Conservation (phyloP, 2,888 invertebrate genomes). For the Pristionchus maxplancki region DNA sequence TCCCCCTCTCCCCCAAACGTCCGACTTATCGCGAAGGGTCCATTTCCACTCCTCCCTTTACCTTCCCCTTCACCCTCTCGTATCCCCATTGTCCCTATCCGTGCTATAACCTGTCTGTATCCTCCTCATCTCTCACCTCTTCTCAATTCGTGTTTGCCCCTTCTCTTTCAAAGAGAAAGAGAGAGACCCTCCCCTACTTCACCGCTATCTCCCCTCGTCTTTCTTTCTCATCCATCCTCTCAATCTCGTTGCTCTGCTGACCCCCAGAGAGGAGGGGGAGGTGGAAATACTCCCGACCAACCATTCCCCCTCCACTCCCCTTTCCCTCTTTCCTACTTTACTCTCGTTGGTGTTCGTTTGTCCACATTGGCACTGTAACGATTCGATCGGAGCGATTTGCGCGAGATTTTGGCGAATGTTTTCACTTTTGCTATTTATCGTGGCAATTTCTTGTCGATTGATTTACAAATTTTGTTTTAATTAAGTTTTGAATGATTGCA, state of each 20-base stretch:
- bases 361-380: not conserved
- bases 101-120: not conserved
- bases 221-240: conserved; percentile 33
- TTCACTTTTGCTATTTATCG: not conserved
- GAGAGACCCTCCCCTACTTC: not conserved
- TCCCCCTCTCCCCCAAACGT: conserved; percentile 3
- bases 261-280: conserved; percentile 31
- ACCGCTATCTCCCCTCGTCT: not conserved
- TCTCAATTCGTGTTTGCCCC: conserved; percentile 44
- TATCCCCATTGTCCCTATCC: not conserved
- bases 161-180: conserved; percentile 32
- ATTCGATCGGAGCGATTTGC: not conserved
- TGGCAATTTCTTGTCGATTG: not conserved
- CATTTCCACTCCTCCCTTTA: conserved; percentile 32
- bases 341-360: conserved; percentile 14
- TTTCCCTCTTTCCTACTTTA: not conserved
- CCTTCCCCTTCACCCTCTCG: not conserved
- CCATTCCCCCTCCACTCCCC: conserved; percentile 10
- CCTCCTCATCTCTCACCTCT: not conserved
- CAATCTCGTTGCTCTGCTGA: not conserved
- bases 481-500: not conserved
- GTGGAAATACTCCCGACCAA: conserved; percentile 40
- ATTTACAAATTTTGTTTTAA: too few relatives aligned
- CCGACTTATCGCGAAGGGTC: conserved; percentile 38
- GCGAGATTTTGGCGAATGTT: not conserved